Evolutionary conservation across 2,113 vertebrate genomes (phyloP).

Genomic region (Crocuta crocuta): DNA sequence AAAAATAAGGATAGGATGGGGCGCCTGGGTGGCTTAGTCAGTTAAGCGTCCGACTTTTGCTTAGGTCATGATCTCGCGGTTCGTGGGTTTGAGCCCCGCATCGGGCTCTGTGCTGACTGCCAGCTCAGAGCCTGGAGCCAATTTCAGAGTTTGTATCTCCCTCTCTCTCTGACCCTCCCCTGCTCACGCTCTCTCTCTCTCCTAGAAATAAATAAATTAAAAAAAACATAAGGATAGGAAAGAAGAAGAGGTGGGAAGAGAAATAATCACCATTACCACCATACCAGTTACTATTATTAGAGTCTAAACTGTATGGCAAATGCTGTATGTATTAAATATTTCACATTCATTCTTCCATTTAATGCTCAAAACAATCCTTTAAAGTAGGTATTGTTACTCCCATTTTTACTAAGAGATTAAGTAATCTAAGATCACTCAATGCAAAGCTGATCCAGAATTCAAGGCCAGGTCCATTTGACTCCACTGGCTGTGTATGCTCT

Average conservation of each 20-base stretch:
- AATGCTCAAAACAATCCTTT: conserved; percentile 31
- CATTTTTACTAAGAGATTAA: conserved; percentile 51
- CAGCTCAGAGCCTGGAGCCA: too few relatives aligned
- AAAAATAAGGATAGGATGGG: not conserved
- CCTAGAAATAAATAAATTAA: too few relatives aligned
- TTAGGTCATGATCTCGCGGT: too few relatives aligned
- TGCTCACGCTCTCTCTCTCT: too few relatives aligned
- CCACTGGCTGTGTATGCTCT: not conserved
- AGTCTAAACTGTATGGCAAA: conserved; percentile 5
- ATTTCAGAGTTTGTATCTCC: too few relatives aligned
- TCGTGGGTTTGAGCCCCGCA: too few relatives aligned
- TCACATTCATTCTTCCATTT: conserved; percentile 32
- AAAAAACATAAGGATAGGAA: not conserved
- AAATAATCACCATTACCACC: conserved; percentile 2
- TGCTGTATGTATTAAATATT: not conserved
- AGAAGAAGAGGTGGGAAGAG: not conserved
- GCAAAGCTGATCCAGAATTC: conserved; percentile 45
- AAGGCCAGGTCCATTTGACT: not conserved
- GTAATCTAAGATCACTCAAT: not conserved
- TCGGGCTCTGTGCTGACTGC: too few relatives aligned
- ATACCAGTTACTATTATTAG: not conserved
- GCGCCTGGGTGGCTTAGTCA: too few relatives aligned
- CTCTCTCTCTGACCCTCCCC: too few relatives aligned
- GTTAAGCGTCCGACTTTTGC: too few relatives aligned
- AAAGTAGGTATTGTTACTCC: not conserved